Conservation (phyloP, 2,113 vertebrate species). For the Stictonetta naevosa region DNA sequence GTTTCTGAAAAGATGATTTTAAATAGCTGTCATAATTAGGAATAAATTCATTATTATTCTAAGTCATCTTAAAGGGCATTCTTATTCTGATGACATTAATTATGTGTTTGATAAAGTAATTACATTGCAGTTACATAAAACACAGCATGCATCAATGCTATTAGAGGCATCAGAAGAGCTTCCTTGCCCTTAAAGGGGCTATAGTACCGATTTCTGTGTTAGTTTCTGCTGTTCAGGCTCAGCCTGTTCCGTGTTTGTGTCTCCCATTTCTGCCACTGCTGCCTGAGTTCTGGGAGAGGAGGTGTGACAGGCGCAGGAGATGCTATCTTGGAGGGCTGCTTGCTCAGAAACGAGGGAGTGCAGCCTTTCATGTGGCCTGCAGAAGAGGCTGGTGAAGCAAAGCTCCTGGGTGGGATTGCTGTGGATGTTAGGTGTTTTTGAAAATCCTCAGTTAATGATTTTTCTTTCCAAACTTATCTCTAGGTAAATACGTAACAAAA, state of each 20-base stretch:
- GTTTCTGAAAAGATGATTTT: constrained; percentile 50
- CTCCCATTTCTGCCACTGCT: neutral
- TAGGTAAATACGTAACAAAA: neutral
- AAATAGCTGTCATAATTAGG: constrained; percentile 71
- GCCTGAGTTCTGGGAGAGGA: neutral
- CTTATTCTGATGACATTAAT: constrained; percentile 56
- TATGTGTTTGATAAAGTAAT: constrained; percentile 56
- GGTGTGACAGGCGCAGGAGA: neutral
- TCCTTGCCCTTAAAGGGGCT: neutral
- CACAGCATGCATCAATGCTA: constrained; percentile 35
- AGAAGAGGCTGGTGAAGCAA: neutral
- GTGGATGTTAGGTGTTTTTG: neutral
- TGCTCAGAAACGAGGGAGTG: neutral
- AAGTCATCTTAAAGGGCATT: constrained; percentile 41
- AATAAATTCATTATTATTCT: constrained; percentile 47
- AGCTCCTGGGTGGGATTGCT: neutral
- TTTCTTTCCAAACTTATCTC: neutral
- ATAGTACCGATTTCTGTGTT: neutral
- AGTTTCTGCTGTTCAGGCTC: neutral
- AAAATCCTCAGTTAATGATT: neutral
- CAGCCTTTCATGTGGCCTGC: neutral
- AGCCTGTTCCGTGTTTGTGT: neutral
- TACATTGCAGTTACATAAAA: neutral
- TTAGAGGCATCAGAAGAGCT: neutral
- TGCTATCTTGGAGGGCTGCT: rapidly evolving